Evolutionary conservation across 2,113 vertebrate genomes (phyloP).

Genomic region (Daboia siamensis): DNA sequence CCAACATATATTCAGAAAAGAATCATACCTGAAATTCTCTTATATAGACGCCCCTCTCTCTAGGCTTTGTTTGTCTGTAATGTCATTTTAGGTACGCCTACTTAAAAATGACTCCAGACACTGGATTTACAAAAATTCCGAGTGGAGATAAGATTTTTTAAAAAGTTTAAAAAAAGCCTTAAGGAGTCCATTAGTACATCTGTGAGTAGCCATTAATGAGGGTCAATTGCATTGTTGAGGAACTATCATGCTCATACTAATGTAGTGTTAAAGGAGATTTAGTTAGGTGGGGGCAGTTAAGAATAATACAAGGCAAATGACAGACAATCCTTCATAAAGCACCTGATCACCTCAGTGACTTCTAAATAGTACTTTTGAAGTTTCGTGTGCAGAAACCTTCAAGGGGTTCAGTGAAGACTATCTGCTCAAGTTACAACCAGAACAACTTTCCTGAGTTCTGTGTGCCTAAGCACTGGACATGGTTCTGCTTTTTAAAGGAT

Average conservation of each 20-base stretch:
- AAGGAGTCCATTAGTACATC: slow-evolving; percentile 23
- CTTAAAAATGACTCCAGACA: neutral
- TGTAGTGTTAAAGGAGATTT: slow-evolving; percentile 1
- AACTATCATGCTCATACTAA: neutral
- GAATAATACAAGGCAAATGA: slow-evolving; percentile 9
- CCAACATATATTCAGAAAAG: neutral
- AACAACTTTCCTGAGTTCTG: neutral
- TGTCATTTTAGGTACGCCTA: neutral
- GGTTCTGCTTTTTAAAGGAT: slow-evolving; percentile 31
- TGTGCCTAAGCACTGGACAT: neutral
- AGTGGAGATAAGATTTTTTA: neutral
- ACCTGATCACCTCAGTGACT: neutral
- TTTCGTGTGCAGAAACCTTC: neutral
- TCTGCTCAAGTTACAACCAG: neutral
- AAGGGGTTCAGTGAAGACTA: slow-evolving; percentile 2
- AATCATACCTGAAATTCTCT: neutral
- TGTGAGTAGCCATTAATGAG: neutral
- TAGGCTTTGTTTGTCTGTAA: neutral
- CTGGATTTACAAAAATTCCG: neutral
- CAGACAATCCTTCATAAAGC: neutral
- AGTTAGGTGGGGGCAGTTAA: neutral
- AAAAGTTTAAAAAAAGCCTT: neutral
- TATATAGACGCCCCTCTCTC: neutral
- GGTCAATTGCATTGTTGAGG: slow-evolving; percentile 12
- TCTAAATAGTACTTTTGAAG: neutral